These are phyloP conservation scores for Pseudochaenichthys georgianus DNA, from an alignment of 2,797 vertebrate species.

Conservation along the genomic window DNA sequence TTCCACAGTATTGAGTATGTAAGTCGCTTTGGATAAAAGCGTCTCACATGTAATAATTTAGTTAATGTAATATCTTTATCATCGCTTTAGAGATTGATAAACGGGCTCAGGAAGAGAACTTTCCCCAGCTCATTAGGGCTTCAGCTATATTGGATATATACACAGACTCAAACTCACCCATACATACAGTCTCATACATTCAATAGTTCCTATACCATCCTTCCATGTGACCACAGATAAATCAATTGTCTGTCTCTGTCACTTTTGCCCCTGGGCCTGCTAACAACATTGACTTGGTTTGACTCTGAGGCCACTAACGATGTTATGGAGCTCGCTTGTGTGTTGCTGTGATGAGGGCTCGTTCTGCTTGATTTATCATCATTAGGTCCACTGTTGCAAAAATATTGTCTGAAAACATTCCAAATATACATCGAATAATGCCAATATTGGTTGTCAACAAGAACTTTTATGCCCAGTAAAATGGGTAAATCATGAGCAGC, in stretches of 20 bases:
- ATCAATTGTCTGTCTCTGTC: constrained; percentile 10
- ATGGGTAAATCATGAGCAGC: constrained; percentile 15
- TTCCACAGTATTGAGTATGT: too few relatives aligned
- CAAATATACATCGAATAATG: constrained; percentile 6
- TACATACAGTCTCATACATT: neutral
- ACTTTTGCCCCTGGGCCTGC: constrained; percentile 26
- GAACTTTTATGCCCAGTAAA: constrained; percentile 1
- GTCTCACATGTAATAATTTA: neutral
- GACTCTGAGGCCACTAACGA: constrained; percentile 39
- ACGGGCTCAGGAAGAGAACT: neutral
- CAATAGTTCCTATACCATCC: neutral
- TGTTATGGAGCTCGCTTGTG: constrained; percentile 32
- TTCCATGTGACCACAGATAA: constrained; percentile 19
- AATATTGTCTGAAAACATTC: constrained; percentile 8
- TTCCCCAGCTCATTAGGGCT: constrained; percentile 21
- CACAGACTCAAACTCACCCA: neutral
- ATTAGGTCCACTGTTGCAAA: constrained; percentile 39
- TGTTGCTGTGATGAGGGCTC: constrained; percentile 22
- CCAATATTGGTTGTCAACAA: constrained; percentile 25
- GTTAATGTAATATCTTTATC: neutral
- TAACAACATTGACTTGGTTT: constrained; percentile 22
- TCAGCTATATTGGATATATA: neutral
- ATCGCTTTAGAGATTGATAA: neutral
- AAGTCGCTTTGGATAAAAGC: too few relatives aligned
- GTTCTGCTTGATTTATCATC: constrained; percentile 41